A percentile compares a stretch with the other conserved stretches of the same genome.
Conservation (phyloP, 2,113 vertebrate species). For the Fregetta grallaria region DNA sequence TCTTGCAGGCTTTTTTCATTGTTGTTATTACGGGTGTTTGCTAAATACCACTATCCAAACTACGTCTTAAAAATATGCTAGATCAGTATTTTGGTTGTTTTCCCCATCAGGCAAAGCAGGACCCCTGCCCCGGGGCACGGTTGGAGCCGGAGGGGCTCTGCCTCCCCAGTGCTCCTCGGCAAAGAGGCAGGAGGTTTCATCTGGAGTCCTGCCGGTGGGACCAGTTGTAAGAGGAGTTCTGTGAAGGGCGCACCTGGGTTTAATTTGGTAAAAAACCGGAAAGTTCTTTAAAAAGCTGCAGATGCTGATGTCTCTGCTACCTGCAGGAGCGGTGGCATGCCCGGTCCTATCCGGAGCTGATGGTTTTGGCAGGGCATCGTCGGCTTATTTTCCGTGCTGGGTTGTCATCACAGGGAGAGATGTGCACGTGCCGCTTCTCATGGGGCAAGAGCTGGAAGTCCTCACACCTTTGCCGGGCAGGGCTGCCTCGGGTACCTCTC, state of each 20-base stretch:
- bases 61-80: not conserved
- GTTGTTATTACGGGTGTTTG: not conserved
- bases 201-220: not conserved
- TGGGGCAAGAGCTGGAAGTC: not conserved
- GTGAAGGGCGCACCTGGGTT: not conserved
- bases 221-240: not conserved
- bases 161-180: not conserved
- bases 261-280: not conserved
- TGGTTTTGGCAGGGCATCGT: not conserved
- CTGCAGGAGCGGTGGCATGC: not conserved
- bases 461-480: not conserved
- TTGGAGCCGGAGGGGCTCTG: not conserved
- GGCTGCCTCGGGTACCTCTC: not conserved
- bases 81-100: not conserved
- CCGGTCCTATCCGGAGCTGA: not conserved
- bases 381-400: not conserved
- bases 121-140: accelerated
- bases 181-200: not conserved
- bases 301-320: not conserved
- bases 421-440: not conserved
- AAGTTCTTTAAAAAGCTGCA: not conserved
- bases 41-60: not conserved
- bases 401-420: too few relatives aligned
- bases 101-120: accelerated
- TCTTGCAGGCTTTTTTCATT: not conserved